Conservation (phyloP, 2,113 vertebrate species). For the Takifugu flavidus region DNA sequence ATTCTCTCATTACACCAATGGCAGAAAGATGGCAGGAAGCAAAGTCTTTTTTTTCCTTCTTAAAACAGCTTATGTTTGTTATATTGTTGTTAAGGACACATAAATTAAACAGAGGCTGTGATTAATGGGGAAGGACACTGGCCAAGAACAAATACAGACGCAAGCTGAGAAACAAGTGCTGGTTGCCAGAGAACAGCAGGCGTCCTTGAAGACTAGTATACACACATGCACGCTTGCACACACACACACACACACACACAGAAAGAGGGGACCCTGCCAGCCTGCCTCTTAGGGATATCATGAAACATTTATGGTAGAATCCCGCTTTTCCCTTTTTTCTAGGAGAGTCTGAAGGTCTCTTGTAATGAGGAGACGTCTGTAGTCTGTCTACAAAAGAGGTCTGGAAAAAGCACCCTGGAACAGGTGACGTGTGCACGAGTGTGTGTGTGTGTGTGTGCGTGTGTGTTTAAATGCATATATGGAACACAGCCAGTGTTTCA, state of each 20-base stretch:
- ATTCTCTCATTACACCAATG: constrained; percentile 46
- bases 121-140: constrained; percentile 70
- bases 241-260: constrained; percentile 11
- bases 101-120: constrained; percentile 67
- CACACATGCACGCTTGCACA: not conserved
- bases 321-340: constrained; percentile 10
- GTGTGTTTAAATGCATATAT: not conserved
- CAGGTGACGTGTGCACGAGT: constrained; percentile 32
- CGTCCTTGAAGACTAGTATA: constrained; percentile 60
- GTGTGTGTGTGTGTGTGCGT: constrained; percentile 5
- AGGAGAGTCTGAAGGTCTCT: constrained; percentile 65
- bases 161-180: constrained; percentile 42
- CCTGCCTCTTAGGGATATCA: constrained; percentile 60
- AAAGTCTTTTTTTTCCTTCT: constrained; percentile 29
- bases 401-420: constrained; percentile 26
- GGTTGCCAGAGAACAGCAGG: constrained; percentile 58
- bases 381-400: constrained; percentile 50
- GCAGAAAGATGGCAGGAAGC: constrained; percentile 27
- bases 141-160: constrained; percentile 64
- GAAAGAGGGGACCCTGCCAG: constrained; percentile 40
- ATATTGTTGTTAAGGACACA: constrained; percentile 68
- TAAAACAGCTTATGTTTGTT: constrained; percentile 70
- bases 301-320: constrained; percentile 71
- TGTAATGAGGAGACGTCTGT: constrained; percentile 67
- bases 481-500: constrained; percentile 20